A percentile compares a stretch with the other conserved stretches of the same genome.
Conservation (phyloP, 53 echinoderm and acorn worm genomes). For the Holothuria scabra region DNA sequence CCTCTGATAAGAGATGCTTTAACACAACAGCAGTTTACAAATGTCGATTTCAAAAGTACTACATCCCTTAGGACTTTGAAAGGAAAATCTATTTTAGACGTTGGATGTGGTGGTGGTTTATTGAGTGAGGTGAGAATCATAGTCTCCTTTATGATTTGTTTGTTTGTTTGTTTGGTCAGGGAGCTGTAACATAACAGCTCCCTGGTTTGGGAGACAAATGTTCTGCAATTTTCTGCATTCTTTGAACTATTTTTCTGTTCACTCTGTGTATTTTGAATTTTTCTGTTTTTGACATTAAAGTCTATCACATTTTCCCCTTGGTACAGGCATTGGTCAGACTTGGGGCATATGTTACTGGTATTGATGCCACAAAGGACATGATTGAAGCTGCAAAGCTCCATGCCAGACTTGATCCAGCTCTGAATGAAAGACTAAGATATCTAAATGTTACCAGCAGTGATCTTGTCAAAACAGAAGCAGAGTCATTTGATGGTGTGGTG, state of each 20-base stretch:
- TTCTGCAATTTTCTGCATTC: too few species aligned
- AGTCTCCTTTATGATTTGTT: too few species aligned
- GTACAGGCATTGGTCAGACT: conserved; percentile 86
- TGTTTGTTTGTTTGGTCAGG: too few species aligned
- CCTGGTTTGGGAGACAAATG: too few species aligned
- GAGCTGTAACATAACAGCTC: too few species aligned
- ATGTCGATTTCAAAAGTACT: not conserved
- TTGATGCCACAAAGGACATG: conserved; percentile 79
- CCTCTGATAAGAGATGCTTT: conserved; percentile 86
- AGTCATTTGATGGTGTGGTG: conserved; percentile 86
- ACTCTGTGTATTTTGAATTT: too few species aligned
- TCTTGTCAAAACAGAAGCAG: conserved; percentile 65
- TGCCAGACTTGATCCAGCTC: conserved; percentile 75
- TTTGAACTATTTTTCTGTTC: too few species aligned
- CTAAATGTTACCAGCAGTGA: conserved; percentile 80
- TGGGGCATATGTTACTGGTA: conserved; percentile 90
- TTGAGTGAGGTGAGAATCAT: conserved; percentile 77
- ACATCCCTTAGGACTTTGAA: conserved; percentile 58
- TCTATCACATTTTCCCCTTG: too few species aligned
- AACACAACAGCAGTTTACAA: conserved; percentile 21
- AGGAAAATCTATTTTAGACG: conserved; percentile 81
- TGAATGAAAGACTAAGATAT: conserved; percentile 72
- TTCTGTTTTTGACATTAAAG: not conserved
- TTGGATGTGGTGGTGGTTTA: conserved; percentile 96
- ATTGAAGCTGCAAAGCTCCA: conserved; percentile 77